Evolutionary conservation across 2,113 vertebrate species (phyloP).

Genomic region (Athene cunicularia): DNA sequence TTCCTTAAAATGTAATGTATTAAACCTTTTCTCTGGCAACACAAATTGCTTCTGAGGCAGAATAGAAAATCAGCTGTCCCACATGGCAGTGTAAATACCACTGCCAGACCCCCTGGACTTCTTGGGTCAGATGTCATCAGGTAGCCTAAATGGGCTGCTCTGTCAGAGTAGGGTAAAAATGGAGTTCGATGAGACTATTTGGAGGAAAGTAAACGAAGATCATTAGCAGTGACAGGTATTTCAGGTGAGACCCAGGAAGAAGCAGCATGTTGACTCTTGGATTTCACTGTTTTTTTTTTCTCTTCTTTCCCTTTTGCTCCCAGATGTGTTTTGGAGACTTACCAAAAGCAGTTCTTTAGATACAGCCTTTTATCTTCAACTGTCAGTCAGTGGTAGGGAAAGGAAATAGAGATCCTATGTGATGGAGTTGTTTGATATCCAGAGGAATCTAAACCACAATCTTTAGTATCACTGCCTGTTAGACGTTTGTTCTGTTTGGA

Average conservation of each 20-base stretch:
- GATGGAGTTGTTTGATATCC: neutral
- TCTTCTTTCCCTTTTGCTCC: neutral
- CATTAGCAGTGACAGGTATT: neutral
- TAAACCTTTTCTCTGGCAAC: neutral
- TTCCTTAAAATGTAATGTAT: neutral
- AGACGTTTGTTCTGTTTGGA: neutral
- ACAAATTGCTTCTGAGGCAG: neutral
- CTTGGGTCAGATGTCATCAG: neutral
- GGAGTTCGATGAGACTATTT: neutral
- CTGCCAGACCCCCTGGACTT: neutral
- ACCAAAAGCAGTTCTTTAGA: neutral
- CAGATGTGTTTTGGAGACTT: neutral
- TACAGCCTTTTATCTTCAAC: conserved; percentile 21
- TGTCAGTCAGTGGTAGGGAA: neutral
- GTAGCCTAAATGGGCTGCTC: neutral
- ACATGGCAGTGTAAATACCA: neutral
- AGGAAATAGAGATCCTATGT: neutral
- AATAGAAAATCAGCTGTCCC: neutral
- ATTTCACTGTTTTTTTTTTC: neutral
- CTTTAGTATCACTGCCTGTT: neutral
- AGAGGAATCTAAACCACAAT: neutral
- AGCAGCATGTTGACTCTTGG: neutral
- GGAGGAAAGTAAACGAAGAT: neutral
- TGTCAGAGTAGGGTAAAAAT: neutral
- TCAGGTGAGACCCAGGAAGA: neutral